Evolutionary conservation across 2,113 vertebrate species (phyloP), one percentile per base, ranked within the genome.

Genomic region (Nematolebias whitei): DNA sequence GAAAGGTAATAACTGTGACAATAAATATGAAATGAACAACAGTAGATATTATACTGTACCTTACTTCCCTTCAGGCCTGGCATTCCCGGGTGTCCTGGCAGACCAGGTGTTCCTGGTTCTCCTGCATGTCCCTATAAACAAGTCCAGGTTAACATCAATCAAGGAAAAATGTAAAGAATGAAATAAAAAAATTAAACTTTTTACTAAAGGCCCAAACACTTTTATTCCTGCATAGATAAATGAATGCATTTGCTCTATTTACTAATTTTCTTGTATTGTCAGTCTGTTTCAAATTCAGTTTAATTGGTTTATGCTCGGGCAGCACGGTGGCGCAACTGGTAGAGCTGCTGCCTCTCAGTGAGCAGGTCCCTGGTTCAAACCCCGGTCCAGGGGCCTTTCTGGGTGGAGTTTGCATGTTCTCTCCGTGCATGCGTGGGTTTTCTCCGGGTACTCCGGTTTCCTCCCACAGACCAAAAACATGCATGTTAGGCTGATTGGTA

Each of bases 41-140:
- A 35, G 32, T 35, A 10, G 32, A 35, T 35, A 48, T 22, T 14
- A 23, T 18, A n/a, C 19, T 59, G 39, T 86, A 97, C 97, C 94
- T 94, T 95, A 86, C 82, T 84, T 74, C 96, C 96, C 55, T 88
- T 88, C 43, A 88, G 80, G 70, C 96, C 96, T 63, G 95, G 95
- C 74, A 95, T 90, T 45, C 96, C 97, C 23, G 93, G 89, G 74
- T 96, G 95, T 71, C 96, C 96, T 43, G 94, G 94, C 71, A 95
- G 91, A 60, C 97, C 96, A 56, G 89, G 78, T 35, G 48, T 44
- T 43, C 96, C 96, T 18, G 86, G 79, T 44, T 88, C 65, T 66
- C 97, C 97, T 78, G 79, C 35, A 57, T 92, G 94, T 74, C 97
- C 97, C 97, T 99, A 74, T 44, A 68, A 71, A 59, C 61, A 0